Percentiles rank a stretch among this genome's conserved stretches.
Conservation (phyloP, 2,888 invertebrate genomes). For the Meandrusa payeni region DNA sequence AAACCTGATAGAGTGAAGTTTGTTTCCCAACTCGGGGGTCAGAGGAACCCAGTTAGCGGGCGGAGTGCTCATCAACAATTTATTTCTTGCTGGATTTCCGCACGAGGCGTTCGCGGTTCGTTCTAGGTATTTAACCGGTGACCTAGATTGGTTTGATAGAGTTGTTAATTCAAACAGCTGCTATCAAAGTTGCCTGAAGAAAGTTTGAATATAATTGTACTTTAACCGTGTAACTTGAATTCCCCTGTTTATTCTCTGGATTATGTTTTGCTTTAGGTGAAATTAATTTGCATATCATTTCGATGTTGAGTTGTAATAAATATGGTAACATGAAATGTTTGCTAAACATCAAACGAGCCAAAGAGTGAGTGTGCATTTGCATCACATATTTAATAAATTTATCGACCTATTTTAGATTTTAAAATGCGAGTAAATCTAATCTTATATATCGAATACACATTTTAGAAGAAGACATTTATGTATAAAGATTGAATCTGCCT, state of each 20-base stretch:
- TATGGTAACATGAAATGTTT: too few species aligned
- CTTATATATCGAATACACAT: too few species aligned
- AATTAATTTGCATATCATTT: conserved; percentile 14
- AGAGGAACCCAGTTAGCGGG: conserved; percentile 7
- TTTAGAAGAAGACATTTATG: too few species aligned
- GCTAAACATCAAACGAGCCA: too few species aligned
- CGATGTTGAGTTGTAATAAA: not conserved
- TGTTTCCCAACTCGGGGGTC: not conserved
- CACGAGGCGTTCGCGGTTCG: conserved; percentile 1
- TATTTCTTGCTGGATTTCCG: conserved; percentile 11
- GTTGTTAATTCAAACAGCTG: conserved; percentile 18
- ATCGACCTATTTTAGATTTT: too few species aligned
- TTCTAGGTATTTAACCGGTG: conserved; percentile 14
- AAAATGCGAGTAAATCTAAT: too few species aligned
- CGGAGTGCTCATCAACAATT: conserved; percentile 13
- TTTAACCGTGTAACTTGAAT: conserved; percentile 14
- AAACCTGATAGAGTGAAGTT: conserved; percentile 9
- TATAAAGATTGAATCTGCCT: too few species aligned
- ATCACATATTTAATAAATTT: too few species aligned
- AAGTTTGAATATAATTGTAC: conserved; percentile 20
- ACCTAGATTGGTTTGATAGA: conserved; percentile 19
- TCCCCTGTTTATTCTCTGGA: conserved; percentile 2
- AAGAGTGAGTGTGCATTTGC: too few species aligned
- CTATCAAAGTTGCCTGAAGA: conserved; percentile 18
- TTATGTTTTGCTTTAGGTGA: conserved; percentile 9